Evolutionary conservation across 1,140 invertebrate species (phyloP), one percentile per base, ranked within the genome.

Genomic region (Drosophila auraria): DNA sequence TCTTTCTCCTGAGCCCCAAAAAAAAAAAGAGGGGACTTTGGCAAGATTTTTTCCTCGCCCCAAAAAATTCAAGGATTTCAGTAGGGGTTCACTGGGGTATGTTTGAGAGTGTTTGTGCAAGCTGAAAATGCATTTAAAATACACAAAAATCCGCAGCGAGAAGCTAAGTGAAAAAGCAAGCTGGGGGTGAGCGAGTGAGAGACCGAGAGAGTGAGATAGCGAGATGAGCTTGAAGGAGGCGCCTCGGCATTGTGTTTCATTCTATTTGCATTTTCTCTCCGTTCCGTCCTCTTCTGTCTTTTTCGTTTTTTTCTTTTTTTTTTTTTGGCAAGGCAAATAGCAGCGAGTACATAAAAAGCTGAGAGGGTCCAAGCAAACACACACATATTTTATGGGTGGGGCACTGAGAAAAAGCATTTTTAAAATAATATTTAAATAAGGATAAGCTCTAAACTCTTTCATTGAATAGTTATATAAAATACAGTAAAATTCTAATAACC

Each of bases 111-210:
- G 73, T 77, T 62, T 80, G 66, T 77, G 65, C 73, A 75, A 81
- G 84, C 77, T 83, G 86, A 89, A 87, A 89, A 89, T 90, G 86
- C 84, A 87, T 87, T 87, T 89, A 89, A 87, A 87, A 87, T 83
- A 87, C 76, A 87, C 84, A 89, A 84, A 87, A 87, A 89, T 87
- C 86, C 86, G 63, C 81, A 65, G 57, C 62, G 73, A 84, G 58
- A 59, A 89, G 86, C 78, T 89, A 90, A 87, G 84, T 87, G 84
- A 90, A 89, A 87, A 87, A 79, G 64, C 83, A 53, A 63, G 74
- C 63, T 17, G 51, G 49, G 71, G 30, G 57, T 17, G 23, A 15
- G 40, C 53, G 20, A 36, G 25, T 12, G 33, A 62, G 45, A 62
- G 47, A 12, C 33, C 38, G n/a, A 42, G 6, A 6, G 53, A 42